These are phyloP conservation scores for Caenorhabditis inopinata DNA, from an alignment of 1,140 invertebrate genomes.

Conservation along the genomic window DNA sequence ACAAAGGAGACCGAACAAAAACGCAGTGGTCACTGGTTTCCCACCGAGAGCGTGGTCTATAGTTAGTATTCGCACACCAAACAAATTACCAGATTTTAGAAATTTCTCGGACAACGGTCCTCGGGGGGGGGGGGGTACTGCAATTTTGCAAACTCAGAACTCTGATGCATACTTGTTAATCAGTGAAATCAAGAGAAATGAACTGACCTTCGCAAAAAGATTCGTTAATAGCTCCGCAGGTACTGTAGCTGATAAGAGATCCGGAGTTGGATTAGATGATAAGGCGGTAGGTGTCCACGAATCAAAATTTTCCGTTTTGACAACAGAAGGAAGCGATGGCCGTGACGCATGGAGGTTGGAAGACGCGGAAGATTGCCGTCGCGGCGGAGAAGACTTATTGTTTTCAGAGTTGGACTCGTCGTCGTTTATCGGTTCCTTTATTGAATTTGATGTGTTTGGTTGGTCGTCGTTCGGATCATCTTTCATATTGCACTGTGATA, in stretches of 20 bases:
- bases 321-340: not conserved
- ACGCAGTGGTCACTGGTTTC: no score
- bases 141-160: no score
- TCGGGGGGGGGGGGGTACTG: no score
- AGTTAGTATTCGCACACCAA: not conserved
- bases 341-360: not conserved
- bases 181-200: no score
- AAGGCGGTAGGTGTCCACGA: not conserved
- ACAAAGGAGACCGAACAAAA: no score
- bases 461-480: constrained; percentile 33
- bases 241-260: not conserved
- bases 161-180: no score
- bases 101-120: not conserved
- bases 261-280: not conserved
- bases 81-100: not conserved
- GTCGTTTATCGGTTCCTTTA: not conserved
- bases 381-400: not conserved
- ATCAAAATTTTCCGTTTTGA: not conserved
- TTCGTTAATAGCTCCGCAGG: not conserved
- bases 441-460: constrained; percentile 2
- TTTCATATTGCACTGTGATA: not conserved
- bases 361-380: not conserved
- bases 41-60: no score
- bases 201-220: constrained; percentile 6
- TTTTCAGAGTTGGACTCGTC: not conserved